Conservation (phyloP, 2,113 vertebrate genomes). For the Motacilla tschutschensis region DNA sequence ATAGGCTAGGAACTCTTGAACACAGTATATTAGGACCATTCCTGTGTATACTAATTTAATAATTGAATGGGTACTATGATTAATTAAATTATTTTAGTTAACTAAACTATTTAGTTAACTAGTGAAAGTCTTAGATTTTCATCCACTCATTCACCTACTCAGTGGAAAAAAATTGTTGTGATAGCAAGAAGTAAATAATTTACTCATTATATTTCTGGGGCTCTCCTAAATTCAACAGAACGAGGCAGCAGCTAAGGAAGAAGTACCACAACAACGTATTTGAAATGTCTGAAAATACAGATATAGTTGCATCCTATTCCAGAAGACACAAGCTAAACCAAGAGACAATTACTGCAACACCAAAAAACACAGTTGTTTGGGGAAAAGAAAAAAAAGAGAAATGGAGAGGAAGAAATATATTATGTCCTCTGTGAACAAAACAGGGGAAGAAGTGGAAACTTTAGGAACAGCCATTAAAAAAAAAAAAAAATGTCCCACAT, state of each 20-base stretch:
- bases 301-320: not conserved
- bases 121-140: not conserved
- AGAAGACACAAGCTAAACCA: not conserved
- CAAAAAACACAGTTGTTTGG: not conserved
- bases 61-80: not conserved
- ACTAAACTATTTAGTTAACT: not conserved
- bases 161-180: not conserved
- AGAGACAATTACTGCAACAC: not conserved
- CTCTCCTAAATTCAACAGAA: not conserved
- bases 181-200: not conserved
- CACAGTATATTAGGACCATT: not conserved
- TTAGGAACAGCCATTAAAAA: not conserved
- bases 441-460: not conserved
- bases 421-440: not conserved
- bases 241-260: not conserved
- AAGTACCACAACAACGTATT: not conserved
- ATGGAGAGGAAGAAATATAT: not conserved
- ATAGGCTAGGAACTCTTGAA: not conserved
- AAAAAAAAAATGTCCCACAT: not conserved
- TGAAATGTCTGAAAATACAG: not conserved
- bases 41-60: not conserved
- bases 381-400: not conserved
- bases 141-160: not conserved
- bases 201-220: not conserved
- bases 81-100: not conserved